A percentile compares a stretch with the other conserved stretches of the same genome.
Conservation (phyloP, 2,113 vertebrate species). For the Paralichthys olivaceus region DNA sequence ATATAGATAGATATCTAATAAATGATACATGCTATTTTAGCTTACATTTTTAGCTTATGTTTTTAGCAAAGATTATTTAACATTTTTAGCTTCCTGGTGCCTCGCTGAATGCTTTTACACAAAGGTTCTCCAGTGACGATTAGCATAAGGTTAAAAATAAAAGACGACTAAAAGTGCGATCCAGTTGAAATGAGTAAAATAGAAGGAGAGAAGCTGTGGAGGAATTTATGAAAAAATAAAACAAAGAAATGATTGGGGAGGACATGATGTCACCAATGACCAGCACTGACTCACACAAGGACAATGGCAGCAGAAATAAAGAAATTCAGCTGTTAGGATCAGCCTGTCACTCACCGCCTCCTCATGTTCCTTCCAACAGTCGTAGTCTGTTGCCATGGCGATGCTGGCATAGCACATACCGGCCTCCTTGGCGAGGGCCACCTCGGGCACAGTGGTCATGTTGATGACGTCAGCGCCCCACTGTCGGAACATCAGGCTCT, state of each 20-base stretch:
- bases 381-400: conserved; percentile 97
- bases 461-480: conserved; percentile 98
- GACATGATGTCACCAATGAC: neutral
- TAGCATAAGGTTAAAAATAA: neutral
- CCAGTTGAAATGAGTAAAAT: neutral
- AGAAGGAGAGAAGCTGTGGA: too few relatives aligned
- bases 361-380: conserved; percentile 98
- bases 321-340: conserved; percentile 2
- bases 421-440: conserved; percentile 94
- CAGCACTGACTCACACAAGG: neutral
- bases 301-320: conserved; percentile 6
- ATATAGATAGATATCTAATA: too few relatives aligned
- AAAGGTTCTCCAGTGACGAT: neutral
- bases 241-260: neutral
- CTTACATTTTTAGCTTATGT: too few relatives aligned
- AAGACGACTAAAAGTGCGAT: neutral
- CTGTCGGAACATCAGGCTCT: conserved; percentile 93
- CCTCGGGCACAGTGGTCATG: conserved; percentile 98
- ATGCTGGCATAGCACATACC: conserved; percentile 96
- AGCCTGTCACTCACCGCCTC: conserved; percentile 87
- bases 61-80: too few relatives aligned
- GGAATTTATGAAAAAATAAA: neutral
- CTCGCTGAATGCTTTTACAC: neutral
- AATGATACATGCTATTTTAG: too few relatives aligned
- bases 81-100: too few relatives aligned